Evolutionary conservation across 2,797 vertebrate genomes (phyloP).

Genomic region (Momotus momota): DNA sequence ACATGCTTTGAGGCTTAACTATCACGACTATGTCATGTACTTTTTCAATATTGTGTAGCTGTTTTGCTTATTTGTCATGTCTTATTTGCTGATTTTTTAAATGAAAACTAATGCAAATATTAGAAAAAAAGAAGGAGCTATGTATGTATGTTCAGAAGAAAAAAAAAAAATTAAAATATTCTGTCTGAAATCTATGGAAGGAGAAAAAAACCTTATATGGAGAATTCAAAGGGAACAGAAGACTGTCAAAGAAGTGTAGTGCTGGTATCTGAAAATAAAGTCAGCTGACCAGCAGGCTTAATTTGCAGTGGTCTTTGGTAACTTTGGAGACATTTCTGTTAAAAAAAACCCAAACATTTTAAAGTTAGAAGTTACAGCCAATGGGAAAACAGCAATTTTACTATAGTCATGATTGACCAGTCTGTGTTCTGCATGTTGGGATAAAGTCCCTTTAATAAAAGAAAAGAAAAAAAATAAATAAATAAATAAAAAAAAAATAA

Average conservation of each 20-base stretch:
- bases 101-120: background rate
- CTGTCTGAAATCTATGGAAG: background rate
- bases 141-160: background rate
- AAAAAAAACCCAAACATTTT: background rate
- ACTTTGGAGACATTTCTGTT: background rate
- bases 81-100: background rate
- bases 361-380: background rate
- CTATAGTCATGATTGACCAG: background rate
- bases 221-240: background rate
- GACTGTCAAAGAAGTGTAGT: rapidly evolving
- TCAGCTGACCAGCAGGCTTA: background rate
- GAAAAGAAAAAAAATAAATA: too few species aligned
- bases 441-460: background rate
- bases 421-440: background rate
- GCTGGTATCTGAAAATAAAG: background rate
- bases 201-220: background rate
- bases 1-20: background rate
- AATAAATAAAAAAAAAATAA: background rate
- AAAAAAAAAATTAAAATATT: background rate
- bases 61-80: background rate
- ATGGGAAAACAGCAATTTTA: background rate
- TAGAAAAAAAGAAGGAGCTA: background rate
- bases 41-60: background rate
- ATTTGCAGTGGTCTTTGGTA: background rate
- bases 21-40: background rate